These are phyloP conservation scores for Tretioscincus oriximinensis DNA, from an alignment of 2,113 vertebrate genomes.

Conservation along the genomic window DNA sequence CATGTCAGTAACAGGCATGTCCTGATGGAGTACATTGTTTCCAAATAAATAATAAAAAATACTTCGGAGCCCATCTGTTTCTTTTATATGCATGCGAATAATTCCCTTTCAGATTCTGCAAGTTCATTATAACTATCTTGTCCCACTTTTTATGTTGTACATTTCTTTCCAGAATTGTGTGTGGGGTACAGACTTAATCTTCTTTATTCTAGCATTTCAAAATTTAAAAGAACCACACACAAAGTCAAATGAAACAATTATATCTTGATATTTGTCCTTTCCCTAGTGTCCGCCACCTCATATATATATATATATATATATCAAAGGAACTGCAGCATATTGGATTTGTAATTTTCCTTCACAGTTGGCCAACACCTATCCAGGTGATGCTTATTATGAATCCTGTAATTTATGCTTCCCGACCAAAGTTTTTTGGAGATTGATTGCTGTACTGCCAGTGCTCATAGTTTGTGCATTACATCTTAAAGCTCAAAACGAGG, in stretches of 20 bases:
- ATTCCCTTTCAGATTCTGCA: constrained; percentile 41
- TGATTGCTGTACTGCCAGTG: too few relatives aligned
- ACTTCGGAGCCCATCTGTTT: constrained; percentile 17
- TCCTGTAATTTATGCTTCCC: neutral
- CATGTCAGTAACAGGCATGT: constrained; percentile 32
- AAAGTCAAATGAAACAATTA: neutral
- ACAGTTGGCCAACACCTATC: neutral
- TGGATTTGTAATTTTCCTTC: neutral
- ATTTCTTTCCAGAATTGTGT: constrained; percentile 53
- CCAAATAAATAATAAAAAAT: constrained; percentile 34
- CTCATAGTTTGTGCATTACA: too few relatives aligned
- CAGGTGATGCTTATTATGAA: neutral
- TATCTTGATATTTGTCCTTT: neutral
- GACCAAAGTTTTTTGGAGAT: neutral
- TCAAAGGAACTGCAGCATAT: neutral
- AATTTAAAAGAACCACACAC: neutral
- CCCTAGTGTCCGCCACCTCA: neutral
- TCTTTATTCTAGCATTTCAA: neutral
- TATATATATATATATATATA: too few relatives aligned
- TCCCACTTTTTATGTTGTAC: constrained; percentile 44
- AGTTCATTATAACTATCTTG: constrained; percentile 37
- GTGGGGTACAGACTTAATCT: constrained; percentile 41
- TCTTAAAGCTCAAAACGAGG: too few relatives aligned
- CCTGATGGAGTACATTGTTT: neutral
- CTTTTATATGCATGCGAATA: neutral